Conservation (phyloP, 2,888 invertebrate species). For the Sipha maydis region DNA sequence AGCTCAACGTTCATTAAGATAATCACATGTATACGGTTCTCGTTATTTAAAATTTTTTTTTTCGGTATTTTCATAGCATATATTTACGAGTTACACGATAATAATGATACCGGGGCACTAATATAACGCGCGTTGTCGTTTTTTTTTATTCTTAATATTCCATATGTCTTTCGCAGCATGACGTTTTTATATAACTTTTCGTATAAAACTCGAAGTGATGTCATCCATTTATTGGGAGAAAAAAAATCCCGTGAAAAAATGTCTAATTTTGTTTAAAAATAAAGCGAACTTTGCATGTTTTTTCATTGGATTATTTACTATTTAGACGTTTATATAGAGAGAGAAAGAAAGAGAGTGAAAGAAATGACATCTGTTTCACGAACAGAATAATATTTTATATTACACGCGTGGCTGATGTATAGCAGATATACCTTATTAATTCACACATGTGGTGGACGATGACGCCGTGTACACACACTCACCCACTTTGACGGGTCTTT, state of each 20-base stretch:
- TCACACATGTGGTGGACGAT: neutral
- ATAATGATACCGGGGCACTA: too few relatives aligned
- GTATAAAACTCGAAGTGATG: conserved; percentile 11
- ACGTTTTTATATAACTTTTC: conserved; percentile 19
- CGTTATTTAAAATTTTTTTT: too few relatives aligned
- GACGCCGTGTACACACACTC: neutral
- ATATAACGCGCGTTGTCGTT: neutral
- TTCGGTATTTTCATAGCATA: too few relatives aligned
- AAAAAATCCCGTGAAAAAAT: conserved; percentile 20
- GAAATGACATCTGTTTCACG: conserved; percentile 23
- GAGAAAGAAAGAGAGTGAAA: neutral
- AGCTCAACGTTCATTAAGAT: too few relatives aligned
- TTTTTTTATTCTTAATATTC: neutral
- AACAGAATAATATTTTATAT: conserved; percentile 25
- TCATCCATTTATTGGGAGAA: conserved; percentile 9
- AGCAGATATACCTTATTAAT: neutral
- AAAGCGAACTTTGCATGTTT: conserved; percentile 39
- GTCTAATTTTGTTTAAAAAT: conserved; percentile 14
- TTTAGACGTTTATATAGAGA: neutral
- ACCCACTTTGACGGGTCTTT: neutral
- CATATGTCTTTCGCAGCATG: neutral
- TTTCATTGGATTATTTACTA: neutral
- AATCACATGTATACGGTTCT: too few relatives aligned
- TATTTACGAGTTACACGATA: too few relatives aligned
- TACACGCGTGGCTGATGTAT: too few relatives aligned